Base-by-base conservation (phyloP, 2,797 vertebrate genomes). In the Pelochelys cantorii region DNA sequence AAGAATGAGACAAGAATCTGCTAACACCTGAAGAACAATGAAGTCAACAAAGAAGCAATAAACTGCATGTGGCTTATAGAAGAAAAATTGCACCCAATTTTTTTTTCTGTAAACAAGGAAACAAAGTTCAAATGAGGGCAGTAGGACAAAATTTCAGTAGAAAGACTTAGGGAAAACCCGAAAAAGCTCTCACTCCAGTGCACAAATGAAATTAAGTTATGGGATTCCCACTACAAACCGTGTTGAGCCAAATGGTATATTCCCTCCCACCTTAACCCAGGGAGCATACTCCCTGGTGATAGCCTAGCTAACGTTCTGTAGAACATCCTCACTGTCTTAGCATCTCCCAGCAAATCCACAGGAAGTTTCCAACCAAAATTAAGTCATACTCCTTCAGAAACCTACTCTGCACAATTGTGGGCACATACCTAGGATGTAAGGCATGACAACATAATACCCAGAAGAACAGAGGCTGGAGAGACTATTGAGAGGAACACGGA, bases 161-260 rank as follows among this genome's bases (percentile, higher is more conserved):
- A 68, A 54, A 27, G 12, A 14, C 27, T 31, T 6, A 2, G 37
- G 42, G 42, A 14, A 52, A 48, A 77, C 68, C n/a, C 31, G 37
- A 77, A 77, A 77, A 13, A 52, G 42, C 52, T 77, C 23, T 77
- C 14, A 37, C 23, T 52, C 9, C 42, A 10, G 13, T 52, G 79
- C 3, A 48, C 74, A 84, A 27, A 88, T 83, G 77, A 90, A 57
- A 92, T 95, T 79, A 65, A 86, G 53, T 59, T 95, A 37, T 91
- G 54, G 84, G 90, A 94, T 75, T 83, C 74, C 80, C 5, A 0
- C 7, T 75, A 91, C 80, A 91, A 93, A 94, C 92, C 82, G 23
- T 56, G 85, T 25, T 53, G 78, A 86, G 91, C 52, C 90, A 93
- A 82, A 53, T 55, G 85, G 83, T 85, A 94, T 93, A 95, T 84